Conservation (phyloP, 30 jellyfish, hydroid and myxozoan species). For the Aurelia coerulea region DNA sequence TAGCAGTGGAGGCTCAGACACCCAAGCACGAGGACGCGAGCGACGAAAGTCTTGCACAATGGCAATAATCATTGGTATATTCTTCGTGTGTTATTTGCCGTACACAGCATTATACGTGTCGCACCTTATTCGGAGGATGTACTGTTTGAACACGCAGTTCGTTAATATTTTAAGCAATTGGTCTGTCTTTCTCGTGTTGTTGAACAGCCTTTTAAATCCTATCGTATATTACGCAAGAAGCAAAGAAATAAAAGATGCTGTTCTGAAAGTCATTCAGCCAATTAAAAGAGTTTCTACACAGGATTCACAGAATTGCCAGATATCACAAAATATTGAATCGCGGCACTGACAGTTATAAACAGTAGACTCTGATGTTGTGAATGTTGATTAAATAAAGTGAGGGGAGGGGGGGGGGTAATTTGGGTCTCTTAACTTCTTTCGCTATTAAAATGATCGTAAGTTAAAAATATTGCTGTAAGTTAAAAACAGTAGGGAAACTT, state of each 20-base stretch:
- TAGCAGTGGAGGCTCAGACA: neutral
- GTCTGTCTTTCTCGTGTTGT: conserved; percentile 28
- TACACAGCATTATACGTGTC: neutral
- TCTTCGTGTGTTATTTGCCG: neutral
- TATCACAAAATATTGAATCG: no score
- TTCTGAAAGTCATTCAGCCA: neutral
- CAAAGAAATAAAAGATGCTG: conserved; percentile 22
- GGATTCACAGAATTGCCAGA: no score
- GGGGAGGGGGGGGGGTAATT: no score
- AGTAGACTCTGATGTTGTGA: no score
- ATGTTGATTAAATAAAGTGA: no score
- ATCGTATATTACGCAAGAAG: conserved; percentile 19
- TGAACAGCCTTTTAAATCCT: conserved; percentile 37
- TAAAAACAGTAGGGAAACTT: no score
- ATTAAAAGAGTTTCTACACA: no score
- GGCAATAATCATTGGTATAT: neutral
- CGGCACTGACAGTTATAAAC: no score
- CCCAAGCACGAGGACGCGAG: neutral
- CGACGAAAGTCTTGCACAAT: neutral
- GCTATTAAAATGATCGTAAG: no score
- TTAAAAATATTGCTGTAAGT: no score
- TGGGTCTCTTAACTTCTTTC: no score
- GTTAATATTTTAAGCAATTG: neutral
- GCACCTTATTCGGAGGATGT: neutral
- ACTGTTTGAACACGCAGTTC: neutral